A percentile compares a stretch with the other conserved stretches of the same genome.
Conservation (phyloP, 2,113 vertebrate species). For the Mirza zaza region DNA sequence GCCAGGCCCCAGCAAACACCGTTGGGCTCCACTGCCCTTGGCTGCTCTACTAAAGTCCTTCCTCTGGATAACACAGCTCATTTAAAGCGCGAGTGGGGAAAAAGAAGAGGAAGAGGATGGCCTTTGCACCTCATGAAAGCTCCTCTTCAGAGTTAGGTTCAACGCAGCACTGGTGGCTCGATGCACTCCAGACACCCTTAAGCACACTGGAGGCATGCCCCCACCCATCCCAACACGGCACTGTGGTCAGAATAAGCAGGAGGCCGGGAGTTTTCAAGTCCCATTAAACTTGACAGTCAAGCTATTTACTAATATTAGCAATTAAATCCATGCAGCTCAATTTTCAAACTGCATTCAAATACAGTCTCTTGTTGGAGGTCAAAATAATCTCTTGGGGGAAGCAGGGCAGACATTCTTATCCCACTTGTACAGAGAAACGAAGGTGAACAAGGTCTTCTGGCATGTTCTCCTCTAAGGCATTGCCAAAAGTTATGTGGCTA, state of each 20-base stretch:
- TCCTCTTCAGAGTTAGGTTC: fast-evolving
- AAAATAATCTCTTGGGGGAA: background rate
- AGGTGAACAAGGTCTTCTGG: background rate
- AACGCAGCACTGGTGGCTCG: fast-evolving
- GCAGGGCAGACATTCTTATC: background rate
- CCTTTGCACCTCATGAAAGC: fast-evolving
- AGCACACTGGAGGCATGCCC: background rate
- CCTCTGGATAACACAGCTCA: constrained; percentile 55
- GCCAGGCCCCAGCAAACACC: constrained; percentile 73
- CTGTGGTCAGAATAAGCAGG: background rate
- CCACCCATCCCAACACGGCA: too few relatives aligned
- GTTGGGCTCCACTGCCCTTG: constrained; percentile 66
- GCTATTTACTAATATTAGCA: background rate
- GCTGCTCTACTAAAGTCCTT: constrained; percentile 71
- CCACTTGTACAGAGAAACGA: background rate
- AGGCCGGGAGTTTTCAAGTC: background rate
- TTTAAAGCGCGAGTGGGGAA: background rate
- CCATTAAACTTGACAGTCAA: background rate
- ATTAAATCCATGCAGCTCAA: background rate
- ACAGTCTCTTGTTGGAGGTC: background rate
- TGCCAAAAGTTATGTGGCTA: background rate
- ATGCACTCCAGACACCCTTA: background rate
- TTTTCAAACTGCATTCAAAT: background rate
- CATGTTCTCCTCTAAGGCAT: background rate
- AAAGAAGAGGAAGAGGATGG: background rate